Percentiles rank a stretch among this genome's conserved stretches.
phyloP scores from a whole-genome alignment of 2,113 vertebrate species.

The Plectropomus leopardus region DNA sequence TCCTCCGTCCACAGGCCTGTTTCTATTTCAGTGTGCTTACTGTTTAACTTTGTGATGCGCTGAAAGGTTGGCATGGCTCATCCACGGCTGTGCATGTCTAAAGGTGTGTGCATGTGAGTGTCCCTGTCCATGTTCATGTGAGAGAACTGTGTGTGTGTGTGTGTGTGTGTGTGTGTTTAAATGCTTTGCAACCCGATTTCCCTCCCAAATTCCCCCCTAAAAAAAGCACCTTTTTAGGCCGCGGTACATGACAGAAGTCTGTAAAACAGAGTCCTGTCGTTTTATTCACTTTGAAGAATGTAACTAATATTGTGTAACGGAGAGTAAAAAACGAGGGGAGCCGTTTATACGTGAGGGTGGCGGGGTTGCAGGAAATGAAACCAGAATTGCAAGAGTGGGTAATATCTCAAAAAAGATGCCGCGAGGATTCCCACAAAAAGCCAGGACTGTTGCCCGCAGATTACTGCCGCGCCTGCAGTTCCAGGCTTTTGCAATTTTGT shows the following conservation, averaged over 20 bases:
- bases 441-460: constrained; percentile 21
- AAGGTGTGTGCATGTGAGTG: constrained; percentile 50
- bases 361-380: constrained; percentile 14
- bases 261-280: constrained; percentile 64
- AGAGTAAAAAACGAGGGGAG: constrained; percentile 13
- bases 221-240: constrained; percentile 81
- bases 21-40: constrained; percentile 48
- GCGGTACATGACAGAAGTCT: constrained; percentile 52
- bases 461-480: constrained; percentile 18
- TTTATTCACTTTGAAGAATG: constrained; percentile 72
- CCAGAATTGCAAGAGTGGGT: constrained; percentile 21
- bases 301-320: constrained; percentile 53
- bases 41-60: constrained; percentile 41
- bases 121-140: constrained; percentile 35
- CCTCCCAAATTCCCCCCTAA: background rate
- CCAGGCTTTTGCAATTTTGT: constrained; percentile 34
- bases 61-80: constrained; percentile 42
- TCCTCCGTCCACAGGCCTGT: constrained; percentile 46
- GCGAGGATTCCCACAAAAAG: constrained; percentile 58
- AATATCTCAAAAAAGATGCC: constrained; percentile 42
- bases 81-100: constrained; percentile 53
- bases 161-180: constrained; percentile 3
- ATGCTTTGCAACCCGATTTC: constrained; percentile 25
- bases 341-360: constrained; percentile 13
- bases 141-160: constrained; percentile 20